These are phyloP conservation scores for Crossocerus cetratus DNA, from an alignment of 2,888 invertebrate species.

Conservation along the genomic window DNA sequence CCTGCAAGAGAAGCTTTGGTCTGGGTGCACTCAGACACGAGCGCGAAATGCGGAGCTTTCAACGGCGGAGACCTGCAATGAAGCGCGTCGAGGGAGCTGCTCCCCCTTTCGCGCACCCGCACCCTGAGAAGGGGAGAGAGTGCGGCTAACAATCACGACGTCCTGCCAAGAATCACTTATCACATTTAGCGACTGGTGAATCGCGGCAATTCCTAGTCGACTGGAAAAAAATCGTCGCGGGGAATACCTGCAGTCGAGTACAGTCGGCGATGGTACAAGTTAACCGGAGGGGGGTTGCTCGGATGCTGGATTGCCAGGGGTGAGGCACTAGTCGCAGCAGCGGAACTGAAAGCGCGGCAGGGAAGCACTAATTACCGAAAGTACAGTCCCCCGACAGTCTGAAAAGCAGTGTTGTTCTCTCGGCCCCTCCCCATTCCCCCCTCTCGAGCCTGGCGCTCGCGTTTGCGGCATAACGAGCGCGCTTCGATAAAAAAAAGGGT, in stretches of 20 bases:
- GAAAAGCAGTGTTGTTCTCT: conserved; percentile 38
- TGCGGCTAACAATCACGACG: conserved; percentile 53
- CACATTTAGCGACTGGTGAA: conserved; percentile 52
- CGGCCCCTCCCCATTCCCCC: not conserved
- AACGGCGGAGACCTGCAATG: not conserved
- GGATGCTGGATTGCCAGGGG: not conserved
- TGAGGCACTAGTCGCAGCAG: conserved; percentile 12
- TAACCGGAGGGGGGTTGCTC: conserved; percentile 3
- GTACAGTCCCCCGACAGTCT: conserved; percentile 38
- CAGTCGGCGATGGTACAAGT: not conserved
- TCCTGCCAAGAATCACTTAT: conserved; percentile 67
- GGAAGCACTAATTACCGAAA: conserved; percentile 53
- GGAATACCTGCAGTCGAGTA: not conserved
- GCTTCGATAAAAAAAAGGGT: conserved; percentile 6
- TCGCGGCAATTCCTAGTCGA: conserved; percentile 23
- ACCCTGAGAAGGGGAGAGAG: not conserved
- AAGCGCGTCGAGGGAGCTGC: conserved; percentile 26
- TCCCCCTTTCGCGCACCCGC: not conserved
- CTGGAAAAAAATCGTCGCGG: conserved; percentile 23
- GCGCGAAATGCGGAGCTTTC: not conserved
- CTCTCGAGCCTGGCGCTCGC: too few relatives aligned
- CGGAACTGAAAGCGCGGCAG: conserved; percentile 20
- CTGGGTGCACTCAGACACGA: not conserved
- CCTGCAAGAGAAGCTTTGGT: not conserved
- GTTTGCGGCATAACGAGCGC: not conserved